Conservation (phyloP, 2,113 vertebrate genomes). For the Heterotis niloticus region DNA sequence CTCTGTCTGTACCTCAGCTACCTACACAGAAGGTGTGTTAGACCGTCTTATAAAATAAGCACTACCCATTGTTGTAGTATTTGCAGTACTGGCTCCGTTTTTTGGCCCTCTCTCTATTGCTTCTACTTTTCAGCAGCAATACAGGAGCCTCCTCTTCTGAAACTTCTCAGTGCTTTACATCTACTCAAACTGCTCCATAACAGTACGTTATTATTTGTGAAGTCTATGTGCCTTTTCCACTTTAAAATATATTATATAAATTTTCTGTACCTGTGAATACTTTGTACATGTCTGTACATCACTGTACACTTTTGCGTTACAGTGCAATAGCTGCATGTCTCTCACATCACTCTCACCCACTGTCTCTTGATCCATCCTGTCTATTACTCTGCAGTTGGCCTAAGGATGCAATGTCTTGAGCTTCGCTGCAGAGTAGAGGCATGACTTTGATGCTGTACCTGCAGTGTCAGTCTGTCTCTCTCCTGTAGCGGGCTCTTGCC, state of each 20-base stretch:
- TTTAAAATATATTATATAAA: neutral
- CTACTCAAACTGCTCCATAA: neutral
- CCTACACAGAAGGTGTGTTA: slow-evolving; percentile 41
- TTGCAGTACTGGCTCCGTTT: neutral
- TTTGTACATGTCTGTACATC: too few relatives aligned
- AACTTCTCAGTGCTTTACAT: neutral
- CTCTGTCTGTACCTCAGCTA: neutral
- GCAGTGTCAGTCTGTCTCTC: slow-evolving; percentile 29
- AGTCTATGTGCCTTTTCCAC: neutral
- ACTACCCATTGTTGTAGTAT: slow-evolving; percentile 34
- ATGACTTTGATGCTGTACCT: slow-evolving; percentile 40
- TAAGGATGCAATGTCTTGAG: slow-evolving; percentile 2
- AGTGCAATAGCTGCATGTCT: slow-evolving; percentile 4
- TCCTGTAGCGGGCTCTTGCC: slow-evolving; percentile 32
- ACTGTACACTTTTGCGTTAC: too few relatives aligned
- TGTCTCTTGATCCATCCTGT: neutral
- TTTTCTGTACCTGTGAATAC: neutral
- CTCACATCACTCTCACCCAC: slow-evolving; percentile 3
- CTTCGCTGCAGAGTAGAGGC: slow-evolving; percentile 18
- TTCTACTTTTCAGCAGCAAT: neutral
- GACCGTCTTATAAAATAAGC: slow-evolving; percentile 53
- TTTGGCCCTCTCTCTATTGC: neutral
- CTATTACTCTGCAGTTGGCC: slow-evolving; percentile 2
- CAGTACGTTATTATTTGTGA: too few relatives aligned
- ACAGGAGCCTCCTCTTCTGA: neutral